Conservation (phyloP, 35 echinoderm and acorn worm genomes). For the Apostichopus californicus region DNA sequence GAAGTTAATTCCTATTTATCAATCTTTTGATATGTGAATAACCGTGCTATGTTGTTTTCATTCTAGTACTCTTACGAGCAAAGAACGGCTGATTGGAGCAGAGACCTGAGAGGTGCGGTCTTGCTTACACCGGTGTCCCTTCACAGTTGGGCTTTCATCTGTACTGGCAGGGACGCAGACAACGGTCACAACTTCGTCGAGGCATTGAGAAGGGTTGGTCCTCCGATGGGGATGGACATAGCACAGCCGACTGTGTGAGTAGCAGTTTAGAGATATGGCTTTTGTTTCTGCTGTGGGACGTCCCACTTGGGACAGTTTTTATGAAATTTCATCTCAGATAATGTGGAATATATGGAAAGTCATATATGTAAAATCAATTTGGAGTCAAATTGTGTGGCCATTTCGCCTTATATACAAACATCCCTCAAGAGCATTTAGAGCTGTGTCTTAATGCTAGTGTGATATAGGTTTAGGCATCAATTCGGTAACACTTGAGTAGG, state of each 20-base stretch:
- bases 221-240: constrained; percentile 75
- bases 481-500: no score
- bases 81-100: constrained; percentile 70
- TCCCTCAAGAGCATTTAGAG: no score
- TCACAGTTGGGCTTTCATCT: constrained; percentile 65
- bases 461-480: no score
- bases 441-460: no score
- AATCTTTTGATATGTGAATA: neutral
- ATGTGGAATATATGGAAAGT: no score
- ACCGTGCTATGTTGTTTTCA: neutral
- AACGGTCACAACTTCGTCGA: constrained; percentile 58
- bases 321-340: neutral
- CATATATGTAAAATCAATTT: no score
- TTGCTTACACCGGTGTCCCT: constrained; percentile 47
- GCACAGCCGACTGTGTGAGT: constrained; percentile 63
- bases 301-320: no score
- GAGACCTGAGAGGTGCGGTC: constrained; percentile 51
- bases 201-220: constrained; percentile 56
- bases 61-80: constrained; percentile 61
- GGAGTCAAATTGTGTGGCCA: no score
- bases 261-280: neutral
- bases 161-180: constrained; percentile 36
- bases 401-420: no score
- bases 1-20: neutral
- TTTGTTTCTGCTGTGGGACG: no score